Evolutionary conservation across 1,140 invertebrate species (phyloP).

Genomic region (Rhyzopertha dominica): DNA sequence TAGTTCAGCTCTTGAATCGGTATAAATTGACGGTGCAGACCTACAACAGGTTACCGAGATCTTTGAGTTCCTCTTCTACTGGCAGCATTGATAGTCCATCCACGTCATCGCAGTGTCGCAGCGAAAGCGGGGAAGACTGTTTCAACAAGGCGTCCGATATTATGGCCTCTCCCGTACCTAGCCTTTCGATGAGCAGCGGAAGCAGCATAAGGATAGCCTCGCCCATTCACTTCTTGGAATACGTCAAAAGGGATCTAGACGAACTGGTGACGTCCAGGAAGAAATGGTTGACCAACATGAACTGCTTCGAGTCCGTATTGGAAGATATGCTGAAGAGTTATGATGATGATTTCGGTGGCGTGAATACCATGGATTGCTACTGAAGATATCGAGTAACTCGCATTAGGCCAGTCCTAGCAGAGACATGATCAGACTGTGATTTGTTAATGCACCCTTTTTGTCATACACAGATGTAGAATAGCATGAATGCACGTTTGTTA

Average conservation of each 20-base stretch:
- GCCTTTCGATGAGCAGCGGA: slow-evolving; percentile 7
- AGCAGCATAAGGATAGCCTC: slow-evolving; percentile 41
- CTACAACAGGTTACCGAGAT: neutral
- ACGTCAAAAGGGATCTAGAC: slow-evolving; percentile 52
- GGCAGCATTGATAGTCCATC: slow-evolving; percentile 7
- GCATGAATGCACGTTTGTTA: no score
- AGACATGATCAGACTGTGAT: no score
- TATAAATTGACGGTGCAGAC: slow-evolving; percentile 49
- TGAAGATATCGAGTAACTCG: slow-evolving; percentile 34
- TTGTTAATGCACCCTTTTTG: no score
- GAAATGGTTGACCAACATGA: slow-evolving; percentile 55
- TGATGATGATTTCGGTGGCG: slow-evolving; percentile 44
- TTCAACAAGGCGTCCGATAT: neutral
- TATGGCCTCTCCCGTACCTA: slow-evolving; percentile 1
- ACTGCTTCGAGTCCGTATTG: slow-evolving; percentile 57
- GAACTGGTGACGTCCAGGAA: slow-evolving; percentile 51
- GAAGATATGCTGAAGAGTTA: slow-evolving; percentile 62
- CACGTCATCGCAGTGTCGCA: neutral
- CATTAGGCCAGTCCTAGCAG: no score
- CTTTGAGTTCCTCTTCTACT: no score
- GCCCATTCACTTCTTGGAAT: slow-evolving; percentile 52
- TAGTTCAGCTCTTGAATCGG: slow-evolving; percentile 55
- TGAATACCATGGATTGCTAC: slow-evolving; percentile 62
- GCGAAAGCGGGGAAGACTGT: slow-evolving; percentile 4
- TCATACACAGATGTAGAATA: no score